These are phyloP conservation scores for Lasioglossum morio DNA, from an alignment of 2,888 invertebrate genomes.

Conservation along the genomic window DNA sequence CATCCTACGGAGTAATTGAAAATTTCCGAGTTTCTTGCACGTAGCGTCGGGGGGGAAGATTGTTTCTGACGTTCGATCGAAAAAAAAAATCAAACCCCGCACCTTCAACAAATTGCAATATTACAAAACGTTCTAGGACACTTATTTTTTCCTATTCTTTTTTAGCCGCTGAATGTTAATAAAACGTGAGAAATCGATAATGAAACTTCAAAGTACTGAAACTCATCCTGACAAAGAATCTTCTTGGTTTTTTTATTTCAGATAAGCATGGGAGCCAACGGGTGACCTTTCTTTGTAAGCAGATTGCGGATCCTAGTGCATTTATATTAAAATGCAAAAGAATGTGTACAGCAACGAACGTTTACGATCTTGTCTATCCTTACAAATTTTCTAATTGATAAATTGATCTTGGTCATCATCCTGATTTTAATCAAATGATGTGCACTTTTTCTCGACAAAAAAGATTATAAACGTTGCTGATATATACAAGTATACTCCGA, in stretches of 20 bases:
- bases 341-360: background rate
- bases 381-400: background rate
- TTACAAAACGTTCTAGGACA: background rate
- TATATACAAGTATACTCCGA: no score
- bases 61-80: background rate
- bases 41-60: background rate
- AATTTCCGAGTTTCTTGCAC: background rate
- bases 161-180: background rate
- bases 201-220: background rate
- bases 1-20: background rate
- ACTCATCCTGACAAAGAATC: background rate
- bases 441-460: no score
- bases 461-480: no score
- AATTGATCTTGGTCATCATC: background rate
- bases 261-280: background rate
- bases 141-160: background rate
- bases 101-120: background rate
- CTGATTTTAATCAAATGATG: background rate
- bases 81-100: background rate
- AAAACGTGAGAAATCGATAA: background rate
- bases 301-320: background rate
- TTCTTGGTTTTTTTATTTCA: background rate
- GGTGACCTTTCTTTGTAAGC: background rate
- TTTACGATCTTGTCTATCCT: no score
- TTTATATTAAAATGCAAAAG: background rate